Evolutionary conservation across 1,140 invertebrate species (phyloP), one percentile per base, ranked within the genome.

Genomic region (Orussus abietinus): DNA sequence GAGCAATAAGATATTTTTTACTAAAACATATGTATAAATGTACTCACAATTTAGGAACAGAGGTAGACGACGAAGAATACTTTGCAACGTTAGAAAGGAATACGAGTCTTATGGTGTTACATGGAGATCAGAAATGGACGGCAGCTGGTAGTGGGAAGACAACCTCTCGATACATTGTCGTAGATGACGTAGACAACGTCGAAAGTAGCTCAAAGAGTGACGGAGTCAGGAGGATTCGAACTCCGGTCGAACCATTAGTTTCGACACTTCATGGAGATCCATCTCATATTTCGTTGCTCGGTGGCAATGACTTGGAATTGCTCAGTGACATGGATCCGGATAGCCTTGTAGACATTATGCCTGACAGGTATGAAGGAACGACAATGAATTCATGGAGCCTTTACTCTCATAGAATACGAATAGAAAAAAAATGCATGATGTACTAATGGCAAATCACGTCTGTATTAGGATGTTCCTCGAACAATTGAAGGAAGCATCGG

Each of bases 31-130:
- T 19, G 18, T 17, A 36, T 6, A 22, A 22, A 26, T 26, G 18
- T 38, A 29, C 37, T 17, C 5, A 19, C n/a, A 5, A 46, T 57
- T 17, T 25, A 73, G 70, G 85, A 12, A 92, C 89, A 1, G 89
- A 91, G 76, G 85, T 92, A 21, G 89, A 92, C 51, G 88, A 90
- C 57, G 86, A 91, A 64, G 88, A 90, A 60, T 91, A 90, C 66
- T 91, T 91, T 64, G 83, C 80, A 21, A 91, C 87, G 1, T 70
- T 91, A 35, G 86, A 91, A 55, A 82, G 80, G 43, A 86, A 91
- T 55, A 89, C 87, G 5, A 83, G 79, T 57, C 73, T 92, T 47
- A 90, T 92, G 83, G 76, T 89, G 5, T 75, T 91, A 14, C 78
- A 80, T 34, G 80, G 80, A 11, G 78, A 80, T 46, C 81, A 90